Conservation (phyloP, 2,888 invertebrate species). For the Agrotis clavis region DNA sequence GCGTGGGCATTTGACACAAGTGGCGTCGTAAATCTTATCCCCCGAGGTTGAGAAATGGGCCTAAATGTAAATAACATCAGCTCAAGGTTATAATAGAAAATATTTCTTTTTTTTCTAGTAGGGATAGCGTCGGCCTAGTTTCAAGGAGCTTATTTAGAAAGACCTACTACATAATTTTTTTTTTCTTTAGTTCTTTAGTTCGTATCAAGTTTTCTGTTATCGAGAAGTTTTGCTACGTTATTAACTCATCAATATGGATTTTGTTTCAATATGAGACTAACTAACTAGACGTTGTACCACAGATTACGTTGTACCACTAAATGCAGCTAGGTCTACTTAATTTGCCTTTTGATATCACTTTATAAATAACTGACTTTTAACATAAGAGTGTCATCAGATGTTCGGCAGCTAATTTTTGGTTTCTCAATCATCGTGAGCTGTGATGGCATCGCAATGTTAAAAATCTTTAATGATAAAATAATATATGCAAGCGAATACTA, state of each 20-base stretch:
- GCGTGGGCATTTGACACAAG: not conserved
- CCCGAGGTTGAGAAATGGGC: not conserved
- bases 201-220: not conserved
- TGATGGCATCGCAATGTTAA: too few species aligned
- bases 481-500: too few species aligned
- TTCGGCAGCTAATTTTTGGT: not conserved
- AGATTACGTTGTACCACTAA: too few species aligned
- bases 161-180: not conserved
- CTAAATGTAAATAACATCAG: not conserved
- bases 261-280: not conserved
- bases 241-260: not conserved
- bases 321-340: too few species aligned
- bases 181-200: not conserved
- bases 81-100: not conserved
- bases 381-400: not conserved
- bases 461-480: too few species aligned
- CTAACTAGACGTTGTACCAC: too few species aligned
- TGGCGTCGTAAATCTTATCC: not conserved
- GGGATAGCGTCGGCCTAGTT: conserved; percentile 7
- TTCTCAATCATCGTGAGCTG: not conserved
- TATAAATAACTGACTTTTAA: too few species aligned
- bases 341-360: too few species aligned
- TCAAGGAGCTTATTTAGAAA: conserved; percentile 1
- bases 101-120: not conserved
- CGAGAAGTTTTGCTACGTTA: not conserved